Evolutionary conservation across 2,888 invertebrate genomes (phyloP), one percentile per base, ranked within the genome.

Genomic region (Empis livida): DNA sequence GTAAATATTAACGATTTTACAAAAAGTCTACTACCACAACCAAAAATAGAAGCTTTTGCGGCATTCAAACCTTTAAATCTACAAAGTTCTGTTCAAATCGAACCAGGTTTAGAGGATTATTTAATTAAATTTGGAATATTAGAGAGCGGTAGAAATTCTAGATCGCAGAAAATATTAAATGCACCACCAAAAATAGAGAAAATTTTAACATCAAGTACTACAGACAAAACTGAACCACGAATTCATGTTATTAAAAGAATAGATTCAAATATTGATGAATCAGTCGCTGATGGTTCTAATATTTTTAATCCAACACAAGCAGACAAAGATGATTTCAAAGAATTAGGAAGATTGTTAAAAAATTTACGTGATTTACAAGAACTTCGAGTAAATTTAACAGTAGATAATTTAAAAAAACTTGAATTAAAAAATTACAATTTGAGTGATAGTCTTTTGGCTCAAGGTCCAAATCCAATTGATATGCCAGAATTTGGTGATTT

Each of bases 321-420:
- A 1, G 65, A 73, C 35, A 69, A 75, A 32, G 73, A 73, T 15
- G 77, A 79, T 56, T 64, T 73, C 2, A 59, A 67, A 5, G 72
- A 73, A 53, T 54, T 75, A 16, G 67, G 69, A 38, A 69, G 72
- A 54, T 56, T 76, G 5, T 55, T 74, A 20, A 65, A 67, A n/a
- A 70, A 75, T 35, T 66, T 76, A 16, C 68, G 65, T 53, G 57
- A 68, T 46, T 55, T 72, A 32, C 71, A 71, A 47, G 61, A 61
- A 47, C 50, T 70, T 10, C 71, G 71, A 53, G 62, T 66, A 5
- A 69, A 64, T 35, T 65, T 65, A 3, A 68, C 67, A 2, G 64
- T 66, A 31, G 67, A 70, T 13, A 70, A 70, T 55, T 55, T 72
- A n/a, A 65, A 67, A 40, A 57, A 64, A 43, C 57, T 71, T 11